Base-by-base conservation (phyloP, 2,113 vertebrate genomes). In the Epinephelus cyanopodus region DNA sequence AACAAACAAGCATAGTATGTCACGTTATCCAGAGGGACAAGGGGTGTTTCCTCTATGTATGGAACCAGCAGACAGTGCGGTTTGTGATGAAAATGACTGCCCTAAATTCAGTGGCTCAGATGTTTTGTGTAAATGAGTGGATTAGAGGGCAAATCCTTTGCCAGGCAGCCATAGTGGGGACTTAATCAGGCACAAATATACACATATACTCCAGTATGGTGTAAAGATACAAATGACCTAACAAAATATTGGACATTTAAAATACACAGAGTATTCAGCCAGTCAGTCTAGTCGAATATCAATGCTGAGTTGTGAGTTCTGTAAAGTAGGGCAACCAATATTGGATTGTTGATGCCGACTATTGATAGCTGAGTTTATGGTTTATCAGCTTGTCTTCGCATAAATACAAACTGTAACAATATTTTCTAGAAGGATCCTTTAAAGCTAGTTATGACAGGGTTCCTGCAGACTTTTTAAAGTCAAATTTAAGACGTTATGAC, bases 101-200 rank as follows among this genome's bases (percentile, higher is more conserved):
- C 19, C 48, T 63, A 17, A 66, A 17, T 1, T 4, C 1, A 50
- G 5, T 17, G 15, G 4, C 33, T 77, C 48, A 57, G 47, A 58
- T 12, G 53, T 50, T 73, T 72, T n/a, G 27, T 25, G 58, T 42
- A 29, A 68, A 48, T 68, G n/a, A 68, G 42, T 68, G 57, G 83
- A 85, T 89, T 87, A 88, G n/a, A 81, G 80, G 74, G 42, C 25
- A 83, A 87, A 88, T 89, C 79, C 81, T 47, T 3, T 19, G 23
- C 63, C 63, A 64, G 45, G 77, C 17, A 76, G 61, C 78, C 77
- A 79, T 42, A 60, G 62, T 77, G 33, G 11, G 25, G 72, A 54
- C 60, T 54, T 45, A 37, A 45, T 45, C 27, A 72, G 62, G 25
- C 39, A 47, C 4, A 37, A 3, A 33, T 11, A 14, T 19, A 63